These are phyloP conservation scores for Sinella curviseta DNA, from an alignment of 1,140 invertebrate genomes.

Conservation along the genomic window DNA sequence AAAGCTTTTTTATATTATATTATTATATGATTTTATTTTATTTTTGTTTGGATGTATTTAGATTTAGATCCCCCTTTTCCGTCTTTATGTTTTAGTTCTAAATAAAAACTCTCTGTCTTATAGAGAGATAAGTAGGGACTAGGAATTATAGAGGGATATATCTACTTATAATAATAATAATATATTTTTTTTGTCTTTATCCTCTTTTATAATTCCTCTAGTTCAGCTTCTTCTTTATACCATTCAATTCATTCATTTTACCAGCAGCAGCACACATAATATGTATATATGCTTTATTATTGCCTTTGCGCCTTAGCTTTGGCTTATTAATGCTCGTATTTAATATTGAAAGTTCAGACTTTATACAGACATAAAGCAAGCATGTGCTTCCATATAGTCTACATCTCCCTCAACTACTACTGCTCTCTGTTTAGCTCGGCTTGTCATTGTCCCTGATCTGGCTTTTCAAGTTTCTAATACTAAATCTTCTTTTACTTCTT, in stretches of 20 bases:
- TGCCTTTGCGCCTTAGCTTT: not conserved
- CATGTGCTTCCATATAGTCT: too few relatives aligned
- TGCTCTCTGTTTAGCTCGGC: not conserved
- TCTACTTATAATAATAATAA: too few relatives aligned
- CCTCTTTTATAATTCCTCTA: not conserved
- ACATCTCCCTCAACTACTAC: too few relatives aligned
- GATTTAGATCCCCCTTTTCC: not conserved
- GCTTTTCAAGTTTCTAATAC: slow-evolving; percentile 18
- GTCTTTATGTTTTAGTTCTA: not conserved
- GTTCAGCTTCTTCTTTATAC: not conserved
- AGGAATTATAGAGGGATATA: not conserved
- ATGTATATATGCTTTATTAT: slow-evolving; percentile 6
- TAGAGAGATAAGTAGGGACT: not conserved
- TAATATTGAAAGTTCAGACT: not conserved
- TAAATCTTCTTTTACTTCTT: not conserved
- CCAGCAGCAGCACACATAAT: not conserved
- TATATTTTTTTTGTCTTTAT: not conserved
- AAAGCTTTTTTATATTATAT: not conserved
- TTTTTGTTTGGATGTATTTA: not conserved
- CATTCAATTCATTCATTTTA: not conserved
- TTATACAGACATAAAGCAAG: not conserved
- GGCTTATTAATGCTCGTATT: not conserved
- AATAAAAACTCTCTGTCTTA: not conserved
- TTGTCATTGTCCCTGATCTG: slow-evolving; percentile 26
- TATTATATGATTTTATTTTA: not conserved